These are phyloP conservation scores for Hippocampus comes DNA, from an alignment of 2,113 vertebrate species.

Conservation along the genomic window DNA sequence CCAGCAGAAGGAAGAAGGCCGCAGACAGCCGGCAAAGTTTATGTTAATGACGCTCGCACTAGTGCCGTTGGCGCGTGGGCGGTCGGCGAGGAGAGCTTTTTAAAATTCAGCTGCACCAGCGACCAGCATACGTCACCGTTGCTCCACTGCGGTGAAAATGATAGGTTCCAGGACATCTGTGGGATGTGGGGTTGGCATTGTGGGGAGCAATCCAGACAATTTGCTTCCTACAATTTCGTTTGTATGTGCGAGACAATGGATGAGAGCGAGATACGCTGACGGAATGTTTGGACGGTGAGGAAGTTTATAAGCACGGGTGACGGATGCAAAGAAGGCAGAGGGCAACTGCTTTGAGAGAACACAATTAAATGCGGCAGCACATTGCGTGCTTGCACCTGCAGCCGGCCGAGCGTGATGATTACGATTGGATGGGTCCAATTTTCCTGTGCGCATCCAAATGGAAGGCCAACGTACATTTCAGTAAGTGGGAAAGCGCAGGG, in stretches of 20 bases:
- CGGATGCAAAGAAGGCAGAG: constrained; percentile 16
- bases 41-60: constrained; percentile 71
- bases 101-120: constrained; percentile 78
- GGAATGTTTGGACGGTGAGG: constrained; percentile 13
- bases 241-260: constrained; percentile 25
- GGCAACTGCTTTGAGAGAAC: constrained; percentile 17
- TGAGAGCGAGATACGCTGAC: constrained; percentile 17
- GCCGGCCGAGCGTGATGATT: constrained; percentile 15
- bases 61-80: constrained; percentile 71
- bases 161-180: constrained; percentile 76
- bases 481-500: constrained; percentile 17
- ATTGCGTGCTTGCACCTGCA: constrained; percentile 9
- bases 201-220: constrained; percentile 64
- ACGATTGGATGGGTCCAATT: background rate
- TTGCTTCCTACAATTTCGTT: constrained; percentile 57
- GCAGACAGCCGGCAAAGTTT: constrained; percentile 60
- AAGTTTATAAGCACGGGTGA: constrained; percentile 30
- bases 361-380: background rate
- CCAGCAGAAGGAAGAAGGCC: constrained; percentile 33
- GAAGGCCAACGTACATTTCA: constrained; percentile 26
- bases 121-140: constrained; percentile 69
- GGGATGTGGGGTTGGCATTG: constrained; percentile 15
- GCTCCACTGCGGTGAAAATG: constrained; percentile 78
- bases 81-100: constrained; percentile 61
- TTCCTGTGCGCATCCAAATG: background rate